These are phyloP conservation scores for Caenorhabditis tropicalis DNA, from an alignment of 1,140 invertebrate species.

Conservation along the genomic window DNA sequence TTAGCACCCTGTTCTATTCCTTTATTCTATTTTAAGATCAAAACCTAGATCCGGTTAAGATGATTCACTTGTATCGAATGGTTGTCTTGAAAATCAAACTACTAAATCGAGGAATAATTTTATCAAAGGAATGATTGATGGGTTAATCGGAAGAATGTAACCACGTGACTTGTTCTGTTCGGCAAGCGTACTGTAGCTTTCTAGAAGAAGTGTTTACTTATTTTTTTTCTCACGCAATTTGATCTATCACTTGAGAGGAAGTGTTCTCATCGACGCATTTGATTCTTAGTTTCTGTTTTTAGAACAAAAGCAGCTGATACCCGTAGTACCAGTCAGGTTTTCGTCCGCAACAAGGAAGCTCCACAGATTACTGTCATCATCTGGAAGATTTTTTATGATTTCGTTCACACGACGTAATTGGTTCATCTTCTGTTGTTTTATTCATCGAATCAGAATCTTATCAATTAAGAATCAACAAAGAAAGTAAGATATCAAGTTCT, in stretches of 20 bases:
- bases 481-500: not conserved
- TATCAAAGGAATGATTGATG: no score
- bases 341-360: not conserved
- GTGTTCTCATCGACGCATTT: slow-evolving; percentile 3
- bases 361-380: not conserved
- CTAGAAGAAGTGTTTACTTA: not conserved
- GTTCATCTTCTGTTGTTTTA: not conserved
- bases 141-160: no score
- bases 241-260: slow-evolving; percentile 8
- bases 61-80: not conserved
- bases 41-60: not conserved
- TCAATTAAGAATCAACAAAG: not conserved
- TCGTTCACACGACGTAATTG: not conserved
- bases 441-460: not conserved
- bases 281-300: slow-evolving; percentile 40
- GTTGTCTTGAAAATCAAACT: not conserved
- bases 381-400: not conserved
- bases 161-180: no score
- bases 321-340: not conserved
- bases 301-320: not conserved
- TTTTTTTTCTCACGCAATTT: slow-evolving; percentile 8
- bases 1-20: not conserved
- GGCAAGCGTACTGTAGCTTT: no score
- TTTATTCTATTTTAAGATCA: not conserved
- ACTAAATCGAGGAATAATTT: not conserved